Evolutionary conservation across 2,888 invertebrate species (phyloP).

Genomic region (Acronicta aceris): DNA sequence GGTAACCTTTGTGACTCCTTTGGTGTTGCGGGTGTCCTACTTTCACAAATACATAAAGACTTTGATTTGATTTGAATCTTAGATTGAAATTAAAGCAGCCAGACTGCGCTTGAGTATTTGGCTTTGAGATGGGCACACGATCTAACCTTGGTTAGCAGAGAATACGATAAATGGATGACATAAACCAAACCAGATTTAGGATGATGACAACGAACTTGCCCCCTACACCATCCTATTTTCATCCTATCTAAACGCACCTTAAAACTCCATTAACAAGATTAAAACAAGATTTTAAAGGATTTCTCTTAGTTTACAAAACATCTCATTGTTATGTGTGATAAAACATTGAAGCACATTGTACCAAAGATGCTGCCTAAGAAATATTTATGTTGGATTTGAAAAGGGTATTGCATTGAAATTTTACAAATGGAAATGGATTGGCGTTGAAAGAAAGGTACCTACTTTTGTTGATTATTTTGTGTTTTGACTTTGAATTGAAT

Average conservation of each 20-base stretch:
- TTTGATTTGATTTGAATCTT: too few relatives aligned
- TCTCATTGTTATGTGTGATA: conserved; percentile 9
- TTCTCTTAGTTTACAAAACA: conserved; percentile 19
- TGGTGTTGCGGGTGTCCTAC: too few relatives aligned
- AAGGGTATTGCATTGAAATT: conserved; percentile 13
- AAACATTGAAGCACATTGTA: conserved; percentile 17
- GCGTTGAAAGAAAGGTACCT: background rate
- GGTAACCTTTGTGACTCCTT: too few relatives aligned
- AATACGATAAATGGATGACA: too few relatives aligned
- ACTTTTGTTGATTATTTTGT: background rate
- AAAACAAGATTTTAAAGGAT: conserved; percentile 46
- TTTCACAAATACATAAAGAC: too few relatives aligned
- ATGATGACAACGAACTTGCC: too few relatives aligned
- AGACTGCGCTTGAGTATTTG: too few relatives aligned
- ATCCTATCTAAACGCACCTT: background rate
- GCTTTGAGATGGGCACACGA: too few relatives aligned
- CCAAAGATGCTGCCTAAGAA: conserved; percentile 16
- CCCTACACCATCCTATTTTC: too few relatives aligned
- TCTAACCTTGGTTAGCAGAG: too few relatives aligned
- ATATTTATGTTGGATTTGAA: conserved; percentile 10
- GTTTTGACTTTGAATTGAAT: background rate
- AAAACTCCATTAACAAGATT: conserved; percentile 25
- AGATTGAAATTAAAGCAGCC: too few relatives aligned
- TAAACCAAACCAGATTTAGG: too few relatives aligned
- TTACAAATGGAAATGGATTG: conserved; percentile 1